Conservation (phyloP, 2,888 invertebrate species). For the Dichetophora obliterata region DNA sequence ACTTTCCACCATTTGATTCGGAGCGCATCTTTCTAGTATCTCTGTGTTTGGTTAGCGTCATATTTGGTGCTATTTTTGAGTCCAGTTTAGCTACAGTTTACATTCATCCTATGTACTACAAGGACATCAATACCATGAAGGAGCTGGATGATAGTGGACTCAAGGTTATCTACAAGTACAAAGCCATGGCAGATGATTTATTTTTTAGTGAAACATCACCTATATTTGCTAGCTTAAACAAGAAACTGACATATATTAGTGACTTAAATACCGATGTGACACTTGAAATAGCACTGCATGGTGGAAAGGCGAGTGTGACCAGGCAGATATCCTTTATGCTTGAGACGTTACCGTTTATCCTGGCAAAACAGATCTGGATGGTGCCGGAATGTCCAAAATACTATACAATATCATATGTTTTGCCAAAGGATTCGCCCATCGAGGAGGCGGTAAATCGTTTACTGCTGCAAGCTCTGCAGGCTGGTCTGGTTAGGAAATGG, state of each 20-base stretch:
- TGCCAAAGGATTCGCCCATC: constrained; percentile 66
- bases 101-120: constrained; percentile 68
- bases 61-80: constrained; percentile 69
- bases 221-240: constrained; percentile 63
- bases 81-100: constrained; percentile 69
- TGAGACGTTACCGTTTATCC: constrained; percentile 58
- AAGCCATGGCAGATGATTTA: constrained; percentile 67
- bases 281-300: constrained; percentile 54
- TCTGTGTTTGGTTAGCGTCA: constrained; percentile 67
- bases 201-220: constrained; percentile 67
- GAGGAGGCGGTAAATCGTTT: constrained; percentile 62
- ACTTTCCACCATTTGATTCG: constrained; percentile 64
- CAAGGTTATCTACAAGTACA: constrained; percentile 66
- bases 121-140: constrained; percentile 66
- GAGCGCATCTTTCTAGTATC: constrained; percentile 67
- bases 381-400: constrained; percentile 69
- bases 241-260: constrained; percentile 56
- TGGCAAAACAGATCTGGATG: constrained; percentile 58
- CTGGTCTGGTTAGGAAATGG: constrained; percentile 68
- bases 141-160: constrained; percentile 66
- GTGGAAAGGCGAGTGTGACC: constrained; percentile 63
- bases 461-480: constrained; percentile 59
- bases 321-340: constrained; percentile 61
- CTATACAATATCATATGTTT: constrained; percentile 67
- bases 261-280: constrained; percentile 60